A percentile compares a stretch with the other conserved stretches of the same genome.
Conservation (phyloP, 2,797 vertebrate genomes). For the Tinamus major region DNA sequence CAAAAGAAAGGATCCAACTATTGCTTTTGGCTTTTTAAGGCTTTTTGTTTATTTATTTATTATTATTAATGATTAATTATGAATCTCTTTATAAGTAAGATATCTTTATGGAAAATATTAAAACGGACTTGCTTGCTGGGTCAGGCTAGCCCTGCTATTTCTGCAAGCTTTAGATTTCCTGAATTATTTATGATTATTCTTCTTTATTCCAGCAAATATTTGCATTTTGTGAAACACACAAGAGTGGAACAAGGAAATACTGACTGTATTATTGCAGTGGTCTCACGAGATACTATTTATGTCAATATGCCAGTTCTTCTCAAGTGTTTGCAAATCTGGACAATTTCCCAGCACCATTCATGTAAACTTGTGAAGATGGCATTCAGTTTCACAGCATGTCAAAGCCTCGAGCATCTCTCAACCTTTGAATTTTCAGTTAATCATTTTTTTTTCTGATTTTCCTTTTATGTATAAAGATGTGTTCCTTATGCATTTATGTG, state of each 20-base stretch:
- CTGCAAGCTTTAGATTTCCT: neutral
- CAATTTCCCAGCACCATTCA: neutral
- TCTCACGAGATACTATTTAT: neutral
- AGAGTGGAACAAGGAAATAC: neutral
- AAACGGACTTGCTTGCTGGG: neutral
- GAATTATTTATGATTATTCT: neutral
- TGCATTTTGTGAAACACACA: neutral
- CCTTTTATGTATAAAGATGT: neutral
- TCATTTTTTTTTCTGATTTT: neutral
- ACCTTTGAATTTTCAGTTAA: neutral
- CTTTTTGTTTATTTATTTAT: too few relatives aligned
- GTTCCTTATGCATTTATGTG: neutral
- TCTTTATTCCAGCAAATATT: neutral
- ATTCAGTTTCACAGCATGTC: neutral
- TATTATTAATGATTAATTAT: too few relatives aligned
- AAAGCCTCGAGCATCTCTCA: neutral
- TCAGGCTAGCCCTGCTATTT: neutral
- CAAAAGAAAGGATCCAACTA: neutral
- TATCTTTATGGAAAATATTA: neutral
- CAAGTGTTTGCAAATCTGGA: neutral
- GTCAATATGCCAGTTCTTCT: neutral
- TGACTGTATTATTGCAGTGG: fast-evolving
- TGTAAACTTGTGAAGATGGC: neutral
- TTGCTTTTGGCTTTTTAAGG: too few relatives aligned
- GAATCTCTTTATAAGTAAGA: too few relatives aligned